Conservation (phyloP, 2,888 invertebrate species). For the Mythimna impura region DNA sequence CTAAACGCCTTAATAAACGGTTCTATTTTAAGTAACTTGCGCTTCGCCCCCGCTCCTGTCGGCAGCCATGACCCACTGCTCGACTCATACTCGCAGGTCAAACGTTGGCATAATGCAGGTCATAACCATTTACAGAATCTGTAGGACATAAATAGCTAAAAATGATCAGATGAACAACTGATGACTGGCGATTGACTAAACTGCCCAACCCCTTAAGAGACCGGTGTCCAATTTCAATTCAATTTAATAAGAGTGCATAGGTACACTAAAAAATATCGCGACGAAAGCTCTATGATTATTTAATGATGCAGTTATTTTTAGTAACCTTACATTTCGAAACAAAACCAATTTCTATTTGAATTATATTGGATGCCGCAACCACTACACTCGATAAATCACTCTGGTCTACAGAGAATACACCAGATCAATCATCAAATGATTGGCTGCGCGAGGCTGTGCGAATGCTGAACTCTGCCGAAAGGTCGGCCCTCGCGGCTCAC, state of each 20-base stretch:
- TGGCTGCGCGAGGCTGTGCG: constrained; percentile 10
- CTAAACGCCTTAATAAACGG: no score
- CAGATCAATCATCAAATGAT: not conserved
- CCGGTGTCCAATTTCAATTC: constrained; percentile 1
- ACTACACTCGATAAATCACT: constrained; percentile 21
- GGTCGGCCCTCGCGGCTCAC: not conserved
- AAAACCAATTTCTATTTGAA: not conserved
- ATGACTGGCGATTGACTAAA: not conserved
- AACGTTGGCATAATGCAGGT: not conserved
- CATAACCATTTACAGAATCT: not conserved
- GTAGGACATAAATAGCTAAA: not conserved
- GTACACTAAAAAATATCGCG: not conserved
- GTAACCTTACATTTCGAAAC: not conserved
- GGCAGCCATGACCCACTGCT: not conserved
- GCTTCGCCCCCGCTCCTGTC: no score
- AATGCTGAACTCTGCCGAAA: not conserved
- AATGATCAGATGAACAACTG: not conserved
- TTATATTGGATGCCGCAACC: not conserved
- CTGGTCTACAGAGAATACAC: constrained; percentile 25
- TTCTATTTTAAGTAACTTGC: no score
- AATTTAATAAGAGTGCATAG: not conserved
- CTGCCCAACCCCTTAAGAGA: not conserved
- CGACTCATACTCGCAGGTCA: not conserved
- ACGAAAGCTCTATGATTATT: no score
- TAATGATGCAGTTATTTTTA: not conserved